A percentile compares a stretch with the other conserved stretches of the same genome.
Evolutionary conservation across 64 coral and sea anemone genomes (phyloP).

Genomic region (Acropora yongei): DNA sequence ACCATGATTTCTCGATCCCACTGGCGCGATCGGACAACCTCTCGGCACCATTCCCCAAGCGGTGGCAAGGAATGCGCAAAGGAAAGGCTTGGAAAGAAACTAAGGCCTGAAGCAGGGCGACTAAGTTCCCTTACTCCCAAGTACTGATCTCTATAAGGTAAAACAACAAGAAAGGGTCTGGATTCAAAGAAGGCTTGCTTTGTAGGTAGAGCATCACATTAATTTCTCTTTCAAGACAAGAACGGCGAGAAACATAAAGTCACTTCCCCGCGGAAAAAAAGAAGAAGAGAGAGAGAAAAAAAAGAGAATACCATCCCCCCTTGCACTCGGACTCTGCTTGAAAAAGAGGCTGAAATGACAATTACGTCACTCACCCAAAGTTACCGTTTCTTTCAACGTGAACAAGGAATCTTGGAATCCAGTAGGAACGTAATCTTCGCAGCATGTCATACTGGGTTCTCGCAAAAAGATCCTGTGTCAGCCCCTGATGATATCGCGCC

Average conservation of each 20-base stretch:
- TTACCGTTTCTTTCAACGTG: slow-evolving; percentile 87
- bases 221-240: too few species aligned
- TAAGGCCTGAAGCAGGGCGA: slow-evolving; percentile 74
- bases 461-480: slow-evolving; percentile 94
- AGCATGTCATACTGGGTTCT: slow-evolving; percentile 95
- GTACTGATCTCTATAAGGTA: slow-evolving; percentile 50
- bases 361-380: slow-evolving; percentile 60
- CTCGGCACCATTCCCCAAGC: slow-evolving; percentile 97
- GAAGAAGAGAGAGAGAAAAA: too few species aligned
- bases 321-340: too few species aligned
- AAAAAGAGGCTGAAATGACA: background rate
- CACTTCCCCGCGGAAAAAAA: too few species aligned
- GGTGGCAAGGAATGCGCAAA: slow-evolving; percentile 95
- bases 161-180: too few species aligned
- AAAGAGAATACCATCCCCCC: too few species aligned
- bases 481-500: slow-evolving; percentile 80
- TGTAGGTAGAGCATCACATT: too few species aligned
- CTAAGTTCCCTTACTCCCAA: slow-evolving; percentile 4
- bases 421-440: slow-evolving; percentile 91
- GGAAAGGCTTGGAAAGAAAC: slow-evolving; percentile 93
- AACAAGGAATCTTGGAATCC: slow-evolving; percentile 96
- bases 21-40: slow-evolving; percentile 81
- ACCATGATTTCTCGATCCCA: slow-evolving; percentile 92
- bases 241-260: too few species aligned
- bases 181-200: too few species aligned